Evolutionary conservation across 2,797 vertebrate genomes (phyloP).

Genomic region (Synaphobranchus kaupii): DNA sequence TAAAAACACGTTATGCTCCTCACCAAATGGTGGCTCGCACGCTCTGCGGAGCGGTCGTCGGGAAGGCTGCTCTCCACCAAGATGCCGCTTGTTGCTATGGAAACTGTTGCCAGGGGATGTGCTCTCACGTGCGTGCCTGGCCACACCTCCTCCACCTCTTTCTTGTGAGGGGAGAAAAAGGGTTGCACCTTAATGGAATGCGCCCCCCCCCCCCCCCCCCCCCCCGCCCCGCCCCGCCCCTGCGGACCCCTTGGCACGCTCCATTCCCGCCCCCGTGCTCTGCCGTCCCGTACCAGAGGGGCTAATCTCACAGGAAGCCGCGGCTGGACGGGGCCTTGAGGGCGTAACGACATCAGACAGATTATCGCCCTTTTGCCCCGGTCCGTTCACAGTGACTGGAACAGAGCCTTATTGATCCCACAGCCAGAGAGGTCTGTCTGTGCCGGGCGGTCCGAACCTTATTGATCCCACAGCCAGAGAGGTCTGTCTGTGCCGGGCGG

Average conservation of each 20-base stretch:
- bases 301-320: conserved; percentile 21
- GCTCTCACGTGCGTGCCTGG: background rate
- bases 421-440: background rate
- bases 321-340: conserved; percentile 18
- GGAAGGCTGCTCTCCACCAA: background rate
- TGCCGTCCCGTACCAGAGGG: background rate
- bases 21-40: background rate
- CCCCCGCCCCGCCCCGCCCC: too few relatives aligned
- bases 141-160: background rate
- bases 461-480: conserved; percentile 1
- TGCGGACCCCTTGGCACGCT: background rate
- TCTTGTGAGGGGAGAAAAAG: background rate
- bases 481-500: too few relatives aligned
- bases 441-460: too few relatives aligned
- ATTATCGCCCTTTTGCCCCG: conserved; percentile 26
- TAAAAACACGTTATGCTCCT: too few relatives aligned
- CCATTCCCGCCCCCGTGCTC: background rate
- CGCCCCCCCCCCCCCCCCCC: too few relatives aligned
- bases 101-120: background rate
- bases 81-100: background rate
- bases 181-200: background rate
- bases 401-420: conserved; percentile 8
- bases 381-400: conserved; percentile 4
- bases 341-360: conserved; percentile 36
- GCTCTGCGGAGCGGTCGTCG: background rate